Evolutionary conservation across 2,797 vertebrate genomes (phyloP), one percentile per base, ranked within the genome.

Genomic region (Galaxias olidus): DNA sequence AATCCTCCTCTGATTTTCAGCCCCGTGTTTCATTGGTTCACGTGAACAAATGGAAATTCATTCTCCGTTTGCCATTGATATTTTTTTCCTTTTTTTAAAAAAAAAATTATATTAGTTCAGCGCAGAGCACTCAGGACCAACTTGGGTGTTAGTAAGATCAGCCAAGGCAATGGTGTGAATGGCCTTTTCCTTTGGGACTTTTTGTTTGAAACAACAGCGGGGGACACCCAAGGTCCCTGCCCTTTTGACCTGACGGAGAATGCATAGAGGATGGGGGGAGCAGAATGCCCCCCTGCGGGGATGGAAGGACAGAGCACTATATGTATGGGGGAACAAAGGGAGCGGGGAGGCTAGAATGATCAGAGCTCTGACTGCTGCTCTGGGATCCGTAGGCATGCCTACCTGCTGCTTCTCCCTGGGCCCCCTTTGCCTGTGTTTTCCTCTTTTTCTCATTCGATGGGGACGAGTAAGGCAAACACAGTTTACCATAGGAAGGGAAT

Each of bases 211-310:
- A 83, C 65, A 80, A 59, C 72, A 75, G 69, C 49, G 71, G 76
- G 75, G 66, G 40, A 71, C 68, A 76, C 63, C 63, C 69, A 77
- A 53, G 65, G 72, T 73, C 77, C 60, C 6, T 44, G 79, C 61
- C 86, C 86, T 85, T 85, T 84, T 85, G 85, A 88, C 84, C 86
- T 73, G 48, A 13, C 59, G 77, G 77, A 76, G 67, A 80, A 81
- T 82, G 79, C 63, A 72, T 70, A 72, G 72, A 66, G 65, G 73
- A 74, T 66, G 44, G 52, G 65, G 65, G 54, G 77, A 69, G 70
- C 71, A 70, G 70, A 77, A 75, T 77, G 59, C 67, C 75, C 83
- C 30, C 79, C 84, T 59, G 63, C 65, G 53, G 81, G 74, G 80
- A 77, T 72, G 70, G 72, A 71, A 83, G 79, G 79, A 78, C 84